Conservation (phyloP, 2,113 vertebrate genomes). For the Pungitius pungitius region DNA sequence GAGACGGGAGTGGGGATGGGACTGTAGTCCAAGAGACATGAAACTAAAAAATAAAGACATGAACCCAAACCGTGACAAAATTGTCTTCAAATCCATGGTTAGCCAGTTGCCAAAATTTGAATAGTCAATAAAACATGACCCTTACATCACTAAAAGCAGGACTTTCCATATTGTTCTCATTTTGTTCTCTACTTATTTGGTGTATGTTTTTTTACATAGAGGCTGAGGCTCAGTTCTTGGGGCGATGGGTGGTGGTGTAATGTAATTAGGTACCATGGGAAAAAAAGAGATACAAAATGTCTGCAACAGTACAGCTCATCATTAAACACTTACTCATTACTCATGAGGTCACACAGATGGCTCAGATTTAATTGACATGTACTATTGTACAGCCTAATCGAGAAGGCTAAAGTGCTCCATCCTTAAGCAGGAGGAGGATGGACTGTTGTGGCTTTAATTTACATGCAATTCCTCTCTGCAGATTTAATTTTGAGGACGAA, state of each 20-base stretch:
- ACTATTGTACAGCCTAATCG: constrained; percentile 16
- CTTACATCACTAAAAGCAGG: background rate
- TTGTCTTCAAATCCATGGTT: background rate
- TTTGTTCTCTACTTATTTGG: no score
- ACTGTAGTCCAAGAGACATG: no score
- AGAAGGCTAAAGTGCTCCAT: constrained; percentile 6
- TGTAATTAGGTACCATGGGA: constrained; percentile 62
- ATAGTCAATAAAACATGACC: background rate
- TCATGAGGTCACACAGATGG: constrained; percentile 19
- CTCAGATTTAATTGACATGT: constrained; percentile 17
- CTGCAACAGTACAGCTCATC: constrained; percentile 33
- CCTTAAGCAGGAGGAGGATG: background rate
- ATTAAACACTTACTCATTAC: constrained; percentile 26
- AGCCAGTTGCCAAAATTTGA: background rate
- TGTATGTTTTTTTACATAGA: no score
- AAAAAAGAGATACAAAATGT: constrained; percentile 48
- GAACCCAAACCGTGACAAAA: no score
- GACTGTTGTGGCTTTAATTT: constrained; percentile 12
- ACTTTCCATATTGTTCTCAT: no score
- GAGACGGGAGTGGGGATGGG: no score
- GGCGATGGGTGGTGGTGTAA: background rate
- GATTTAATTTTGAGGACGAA: constrained; percentile 96
- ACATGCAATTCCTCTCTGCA: constrained; percentile 62
- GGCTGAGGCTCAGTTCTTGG: no score
- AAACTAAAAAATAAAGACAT: no score